These are phyloP conservation scores for Brachionus manjavacas DNA, from an alignment of 1,140 invertebrate species.

Conservation along the genomic window DNA sequence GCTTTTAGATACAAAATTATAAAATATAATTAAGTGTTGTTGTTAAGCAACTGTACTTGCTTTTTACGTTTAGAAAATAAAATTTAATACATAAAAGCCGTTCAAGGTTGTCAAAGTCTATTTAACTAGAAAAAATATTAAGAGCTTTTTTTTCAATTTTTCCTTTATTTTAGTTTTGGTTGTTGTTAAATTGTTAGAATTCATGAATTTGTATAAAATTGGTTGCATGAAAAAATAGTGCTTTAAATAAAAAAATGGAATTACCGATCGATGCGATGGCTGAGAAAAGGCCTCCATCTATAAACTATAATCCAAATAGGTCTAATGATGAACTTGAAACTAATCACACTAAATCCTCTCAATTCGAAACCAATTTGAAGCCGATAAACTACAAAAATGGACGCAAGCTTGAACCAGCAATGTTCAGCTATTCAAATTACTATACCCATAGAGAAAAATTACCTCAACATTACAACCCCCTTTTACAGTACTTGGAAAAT, in stretches of 20 bases:
- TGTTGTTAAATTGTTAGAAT: not conserved
- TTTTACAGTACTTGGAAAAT: constrained; percentile 24
- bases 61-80: not conserved
- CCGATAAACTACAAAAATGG: constrained; percentile 38
- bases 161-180: not conserved
- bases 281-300: not conserved
- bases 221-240: not conserved
- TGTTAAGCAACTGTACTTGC: constrained; percentile 21
- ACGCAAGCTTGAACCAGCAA: not conserved
- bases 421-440: constrained; percentile 19
- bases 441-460: constrained; percentile 15
- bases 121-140: not conserved
- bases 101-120: constrained; percentile 19
- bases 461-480: constrained; percentile 29
- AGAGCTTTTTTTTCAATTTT: not conserved
- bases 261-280: not conserved
- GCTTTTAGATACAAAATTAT: not conserved
- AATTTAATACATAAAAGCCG: not conserved
- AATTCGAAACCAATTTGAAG: not conserved
- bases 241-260: not conserved
- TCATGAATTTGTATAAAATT: not conserved
- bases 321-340: not conserved
- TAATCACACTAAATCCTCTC: not conserved
- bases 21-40: not conserved
- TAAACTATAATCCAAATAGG: not conserved